Conservation (phyloP, 2,797 vertebrate species). For the Streptopelia turtur region DNA sequence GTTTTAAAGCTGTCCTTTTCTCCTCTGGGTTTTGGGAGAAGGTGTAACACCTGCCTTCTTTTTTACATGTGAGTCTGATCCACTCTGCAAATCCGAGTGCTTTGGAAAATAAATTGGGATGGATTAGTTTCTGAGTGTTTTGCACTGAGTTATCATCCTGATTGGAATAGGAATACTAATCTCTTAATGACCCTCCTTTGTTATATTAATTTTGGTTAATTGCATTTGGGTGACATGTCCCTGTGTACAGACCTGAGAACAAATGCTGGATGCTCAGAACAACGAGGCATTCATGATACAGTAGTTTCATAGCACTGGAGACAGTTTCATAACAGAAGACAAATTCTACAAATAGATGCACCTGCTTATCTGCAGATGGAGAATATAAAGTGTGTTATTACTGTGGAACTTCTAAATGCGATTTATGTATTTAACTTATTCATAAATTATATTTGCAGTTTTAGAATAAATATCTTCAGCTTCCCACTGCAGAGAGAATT, state of each 20-base stretch:
- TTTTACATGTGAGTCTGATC: not conserved
- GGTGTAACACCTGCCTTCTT: not conserved
- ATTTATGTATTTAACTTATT: constrained; percentile 47
- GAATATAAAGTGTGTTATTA: constrained; percentile 41
- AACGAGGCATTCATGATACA: not conserved
- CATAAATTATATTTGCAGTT: constrained; percentile 57
- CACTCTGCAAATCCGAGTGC: not conserved
- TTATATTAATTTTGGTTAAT: not conserved
- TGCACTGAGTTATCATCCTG: not conserved
- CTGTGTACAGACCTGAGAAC: not conserved
- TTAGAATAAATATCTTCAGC: constrained; percentile 21
- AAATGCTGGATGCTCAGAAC: not conserved
- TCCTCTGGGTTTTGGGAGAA: not conserved
- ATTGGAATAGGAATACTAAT: not conserved
- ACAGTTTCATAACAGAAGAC: constrained; percentile 3
- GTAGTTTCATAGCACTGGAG: not conserved
- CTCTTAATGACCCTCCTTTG: not conserved
- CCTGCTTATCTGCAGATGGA: constrained; percentile 52
- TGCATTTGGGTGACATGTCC: not conserved
- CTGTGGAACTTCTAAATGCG: constrained; percentile 44
- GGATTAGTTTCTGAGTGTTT: not conserved
- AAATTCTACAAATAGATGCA: constrained; percentile 44
- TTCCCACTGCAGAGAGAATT: constrained; percentile 24
- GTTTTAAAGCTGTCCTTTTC: not conserved
- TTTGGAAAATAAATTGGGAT: not conserved